phyloP scores from a whole-genome alignment of 2,888 invertebrate genomes.

The Eurytoma californica region DNA sequence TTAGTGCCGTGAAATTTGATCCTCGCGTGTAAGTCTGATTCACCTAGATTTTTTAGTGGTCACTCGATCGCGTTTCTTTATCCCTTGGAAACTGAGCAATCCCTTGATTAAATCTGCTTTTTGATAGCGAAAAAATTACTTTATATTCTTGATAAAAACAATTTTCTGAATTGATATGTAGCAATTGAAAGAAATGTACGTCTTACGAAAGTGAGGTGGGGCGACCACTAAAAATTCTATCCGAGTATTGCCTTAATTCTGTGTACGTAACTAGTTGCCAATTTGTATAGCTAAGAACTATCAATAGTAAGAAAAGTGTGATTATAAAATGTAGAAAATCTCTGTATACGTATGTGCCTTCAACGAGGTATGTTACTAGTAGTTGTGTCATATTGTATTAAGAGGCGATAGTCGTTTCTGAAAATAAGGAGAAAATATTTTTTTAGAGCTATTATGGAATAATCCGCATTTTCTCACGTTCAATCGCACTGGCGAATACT shows the following conservation, averaged over 20 bases:
- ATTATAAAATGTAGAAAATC: conserved; percentile 46
- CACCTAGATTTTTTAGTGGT: conserved; percentile 28
- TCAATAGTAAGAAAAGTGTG: conserved; percentile 50
- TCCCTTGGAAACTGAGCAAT: not conserved
- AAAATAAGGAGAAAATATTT: conserved; percentile 17
- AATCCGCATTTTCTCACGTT: conserved; percentile 8
- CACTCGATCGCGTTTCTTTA: conserved; percentile 3
- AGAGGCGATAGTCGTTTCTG: conserved; percentile 19
- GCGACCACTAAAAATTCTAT: conserved; percentile 30
- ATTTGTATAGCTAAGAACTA: conserved; percentile 50
- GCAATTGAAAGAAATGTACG: not conserved
- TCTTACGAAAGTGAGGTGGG: too few relatives aligned
- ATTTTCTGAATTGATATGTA: not conserved
- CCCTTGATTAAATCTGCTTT: not conserved
- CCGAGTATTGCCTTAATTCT: conserved; percentile 31
- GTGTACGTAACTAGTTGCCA: conserved; percentile 53
- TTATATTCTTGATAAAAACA: not conserved
- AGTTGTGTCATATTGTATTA: conserved; percentile 36
- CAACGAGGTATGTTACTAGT: conserved; percentile 26
- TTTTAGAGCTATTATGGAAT: conserved; percentile 3
- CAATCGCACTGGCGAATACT: not conserved
- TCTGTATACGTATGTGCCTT: conserved; percentile 40
- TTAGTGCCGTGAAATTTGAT: conserved; percentile 44
- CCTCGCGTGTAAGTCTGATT: conserved; percentile 49
- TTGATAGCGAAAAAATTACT: not conserved